Conservation (phyloP, 2,113 vertebrate species). For the Balaenoptera acutorostrata region DNA sequence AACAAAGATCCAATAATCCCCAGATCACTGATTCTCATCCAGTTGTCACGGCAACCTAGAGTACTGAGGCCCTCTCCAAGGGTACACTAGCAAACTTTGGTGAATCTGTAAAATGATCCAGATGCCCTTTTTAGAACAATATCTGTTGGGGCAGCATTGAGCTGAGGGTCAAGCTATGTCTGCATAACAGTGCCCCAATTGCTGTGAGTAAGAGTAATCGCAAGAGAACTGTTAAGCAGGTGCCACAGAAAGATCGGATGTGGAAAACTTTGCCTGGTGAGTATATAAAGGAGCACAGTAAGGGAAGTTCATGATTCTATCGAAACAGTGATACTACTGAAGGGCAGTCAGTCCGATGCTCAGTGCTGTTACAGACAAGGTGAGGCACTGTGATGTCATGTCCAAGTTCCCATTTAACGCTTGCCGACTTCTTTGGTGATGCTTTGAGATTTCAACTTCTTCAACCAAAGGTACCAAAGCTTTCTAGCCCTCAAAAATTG, state of each 20-base stretch:
- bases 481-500: not conserved
- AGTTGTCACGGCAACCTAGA: slow-evolving; percentile 13
- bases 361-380: accelerated
- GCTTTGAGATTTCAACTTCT: not conserved
- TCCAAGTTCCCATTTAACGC: accelerated
- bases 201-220: not conserved
- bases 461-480: not conserved
- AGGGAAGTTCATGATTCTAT: too few relatives aligned
- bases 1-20: not conserved
- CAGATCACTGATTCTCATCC: not conserved
- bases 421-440: not conserved
- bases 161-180: not conserved
- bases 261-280: not conserved
- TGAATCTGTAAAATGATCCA: not conserved
- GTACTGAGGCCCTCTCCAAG: not conserved
- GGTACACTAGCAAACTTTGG: not conserved
- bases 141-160: not conserved
- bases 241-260: not conserved
- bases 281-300: not conserved
- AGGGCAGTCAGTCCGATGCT: accelerated
- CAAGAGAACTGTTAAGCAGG: not conserved
- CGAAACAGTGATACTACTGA: accelerated
- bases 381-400: accelerated
- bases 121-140: not conserved
- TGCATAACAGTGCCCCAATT: accelerated